Evolutionary conservation across 2,888 invertebrate species (phyloP).

Genomic region (Melieria picta): DNA sequence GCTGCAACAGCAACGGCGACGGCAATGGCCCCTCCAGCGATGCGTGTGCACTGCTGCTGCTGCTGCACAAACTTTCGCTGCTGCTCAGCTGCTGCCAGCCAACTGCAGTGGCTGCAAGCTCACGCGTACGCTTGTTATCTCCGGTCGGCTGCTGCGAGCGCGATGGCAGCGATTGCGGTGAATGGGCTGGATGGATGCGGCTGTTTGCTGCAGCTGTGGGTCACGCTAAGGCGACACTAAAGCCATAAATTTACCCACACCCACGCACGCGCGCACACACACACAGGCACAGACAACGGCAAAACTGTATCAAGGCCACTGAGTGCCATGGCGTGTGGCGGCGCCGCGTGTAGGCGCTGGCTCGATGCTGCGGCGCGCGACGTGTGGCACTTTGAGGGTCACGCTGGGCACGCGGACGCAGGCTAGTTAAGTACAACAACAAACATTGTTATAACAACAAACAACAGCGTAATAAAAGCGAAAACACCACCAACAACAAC

Average conservation of each 20-base stretch:
- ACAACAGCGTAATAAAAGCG: neutral
- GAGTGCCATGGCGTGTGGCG: neutral
- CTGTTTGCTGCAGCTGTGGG: neutral
- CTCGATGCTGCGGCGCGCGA: no score
- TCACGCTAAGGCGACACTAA: neutral
- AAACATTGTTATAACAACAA: no score
- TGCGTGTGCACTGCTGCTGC: neutral
- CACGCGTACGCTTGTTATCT: neutral
- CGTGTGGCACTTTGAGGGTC: no score
- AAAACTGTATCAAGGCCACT: constrained; percentile 25
- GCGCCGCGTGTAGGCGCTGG: no score
- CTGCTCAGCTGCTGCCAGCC: neutral
- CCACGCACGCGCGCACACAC: no score
- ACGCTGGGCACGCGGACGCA: no score
- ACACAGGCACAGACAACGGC: neutral
- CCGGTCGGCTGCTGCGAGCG: no score
- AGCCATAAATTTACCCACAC: constrained; percentile 17
- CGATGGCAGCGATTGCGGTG: no score
- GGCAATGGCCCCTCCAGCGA: neutral
- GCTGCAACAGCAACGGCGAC: neutral
- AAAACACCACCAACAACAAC: neutral
- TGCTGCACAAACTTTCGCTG: neutral
- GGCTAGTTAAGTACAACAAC: no score
- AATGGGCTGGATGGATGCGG: no score
- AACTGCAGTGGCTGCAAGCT: neutral